A percentile compares a stretch with the other conserved stretches of the same genome.
These are phyloP conservation scores for Mesocricetus auratus DNA, from an alignment of 2,113 vertebrate genomes.

Conservation along the genomic window DNA sequence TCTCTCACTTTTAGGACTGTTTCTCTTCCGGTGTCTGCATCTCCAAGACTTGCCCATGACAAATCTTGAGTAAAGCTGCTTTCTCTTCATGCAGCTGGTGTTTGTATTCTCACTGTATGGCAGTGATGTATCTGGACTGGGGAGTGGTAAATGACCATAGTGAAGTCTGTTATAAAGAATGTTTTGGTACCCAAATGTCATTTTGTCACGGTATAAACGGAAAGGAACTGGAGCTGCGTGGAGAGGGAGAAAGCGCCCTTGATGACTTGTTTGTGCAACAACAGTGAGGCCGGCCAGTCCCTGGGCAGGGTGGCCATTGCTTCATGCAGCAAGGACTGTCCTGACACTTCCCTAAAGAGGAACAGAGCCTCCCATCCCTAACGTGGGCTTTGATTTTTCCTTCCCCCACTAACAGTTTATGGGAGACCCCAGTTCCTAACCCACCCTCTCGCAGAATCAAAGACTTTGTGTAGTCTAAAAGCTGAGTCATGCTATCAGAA, in stretches of 20 bases:
- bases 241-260: not conserved
- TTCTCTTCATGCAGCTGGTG: not conserved
- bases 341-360: not conserved
- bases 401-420: not conserved
- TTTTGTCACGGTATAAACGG: not conserved
- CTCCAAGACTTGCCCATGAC: not conserved
- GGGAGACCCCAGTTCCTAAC: not conserved
- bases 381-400: not conserved
- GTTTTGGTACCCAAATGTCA: not conserved
- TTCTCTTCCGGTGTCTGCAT: not conserved
- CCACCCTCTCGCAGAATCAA: not conserved
- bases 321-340: not conserved
- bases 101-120: not conserved
- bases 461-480: not conserved
- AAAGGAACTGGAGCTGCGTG: not conserved
- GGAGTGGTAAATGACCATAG: not conserved
- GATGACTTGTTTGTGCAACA: not conserved
- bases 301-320: not conserved
- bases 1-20: not conserved
- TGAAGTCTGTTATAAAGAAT: not conserved
- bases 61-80: not conserved
- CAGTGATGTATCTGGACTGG: not conserved
- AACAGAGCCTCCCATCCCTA: not conserved
- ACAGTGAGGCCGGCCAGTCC: not conserved
- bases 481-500: not conserved